These are phyloP conservation scores for Dasysyrphus tricinctus DNA, from an alignment of 2,888 invertebrate genomes.

Conservation along the genomic window DNA sequence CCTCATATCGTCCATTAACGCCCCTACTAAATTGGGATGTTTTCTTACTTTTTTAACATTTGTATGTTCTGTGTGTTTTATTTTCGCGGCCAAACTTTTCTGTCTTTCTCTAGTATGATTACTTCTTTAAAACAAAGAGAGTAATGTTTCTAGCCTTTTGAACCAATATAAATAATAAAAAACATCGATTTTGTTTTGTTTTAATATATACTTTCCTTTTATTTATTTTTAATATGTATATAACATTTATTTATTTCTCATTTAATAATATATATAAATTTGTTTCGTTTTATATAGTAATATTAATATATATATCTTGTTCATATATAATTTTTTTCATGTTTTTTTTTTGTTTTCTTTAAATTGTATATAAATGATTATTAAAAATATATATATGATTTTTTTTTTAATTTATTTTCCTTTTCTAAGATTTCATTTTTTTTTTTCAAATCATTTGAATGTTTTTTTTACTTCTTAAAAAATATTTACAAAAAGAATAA, in stretches of 20 bases:
- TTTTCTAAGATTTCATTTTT: constrained; percentile 51
- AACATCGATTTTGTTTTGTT: constrained; percentile 33
- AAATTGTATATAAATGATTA: constrained; percentile 76
- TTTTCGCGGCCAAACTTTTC: too few relatives aligned
- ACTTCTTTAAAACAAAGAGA: too few relatives aligned
- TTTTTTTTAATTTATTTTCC: constrained; percentile 65
- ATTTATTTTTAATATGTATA: constrained; percentile 76
- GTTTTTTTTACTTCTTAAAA: constrained; percentile 57
- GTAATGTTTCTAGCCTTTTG: too few relatives aligned
- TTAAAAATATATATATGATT: constrained; percentile 76
- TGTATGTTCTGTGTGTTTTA: too few relatives aligned
- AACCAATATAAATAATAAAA: too few relatives aligned
- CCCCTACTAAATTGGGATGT: too few relatives aligned
- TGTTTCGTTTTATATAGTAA: constrained; percentile 74
- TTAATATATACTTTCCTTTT: constrained; percentile 75
- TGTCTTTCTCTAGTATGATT: too few relatives aligned
- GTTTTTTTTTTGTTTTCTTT: constrained; percentile 61
- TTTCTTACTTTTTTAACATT: too few relatives aligned
- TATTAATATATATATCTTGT: constrained; percentile 75
- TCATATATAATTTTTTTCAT: constrained; percentile 73
- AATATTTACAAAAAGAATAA: constrained; percentile 75
- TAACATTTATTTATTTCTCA: constrained; percentile 76
- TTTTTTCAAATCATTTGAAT: constrained; percentile 40
- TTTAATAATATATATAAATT: constrained; percentile 75
- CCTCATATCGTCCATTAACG: too few relatives aligned